Conservation (phyloP, 2,113 vertebrate genomes). For the Muscicapa adusta region DNA sequence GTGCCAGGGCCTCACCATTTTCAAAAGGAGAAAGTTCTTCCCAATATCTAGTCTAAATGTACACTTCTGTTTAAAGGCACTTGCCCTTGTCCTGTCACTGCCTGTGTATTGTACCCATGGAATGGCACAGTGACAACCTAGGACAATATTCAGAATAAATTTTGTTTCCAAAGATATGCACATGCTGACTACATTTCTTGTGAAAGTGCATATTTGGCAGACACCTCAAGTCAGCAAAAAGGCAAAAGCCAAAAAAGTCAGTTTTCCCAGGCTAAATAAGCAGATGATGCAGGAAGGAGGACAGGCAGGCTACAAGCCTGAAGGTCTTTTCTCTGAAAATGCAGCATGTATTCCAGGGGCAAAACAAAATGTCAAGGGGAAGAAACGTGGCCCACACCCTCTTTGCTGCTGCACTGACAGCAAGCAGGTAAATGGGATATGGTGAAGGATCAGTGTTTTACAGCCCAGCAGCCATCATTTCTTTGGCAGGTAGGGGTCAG, state of each 20-base stretch:
- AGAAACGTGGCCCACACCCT: neutral
- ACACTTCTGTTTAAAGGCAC: neutral
- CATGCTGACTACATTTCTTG: neutral
- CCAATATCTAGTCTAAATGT: neutral
- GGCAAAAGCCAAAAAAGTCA: neutral
- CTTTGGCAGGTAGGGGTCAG: neutral
- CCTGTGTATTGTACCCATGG: too few species aligned
- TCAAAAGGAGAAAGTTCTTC: accelerated
- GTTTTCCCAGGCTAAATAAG: neutral
- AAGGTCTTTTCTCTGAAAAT: neutral
- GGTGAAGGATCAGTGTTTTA: too few species aligned
- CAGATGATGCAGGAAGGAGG: neutral
- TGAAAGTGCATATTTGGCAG: neutral
- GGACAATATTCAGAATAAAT: neutral
- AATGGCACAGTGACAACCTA: neutral
- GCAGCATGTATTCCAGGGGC: neutral
- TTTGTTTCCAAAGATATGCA: neutral
- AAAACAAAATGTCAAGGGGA: neutral
- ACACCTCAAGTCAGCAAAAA: neutral
- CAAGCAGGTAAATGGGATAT: too few species aligned
- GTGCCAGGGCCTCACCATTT: neutral
- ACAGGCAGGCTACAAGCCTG: too few species aligned
- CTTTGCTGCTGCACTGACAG: neutral
- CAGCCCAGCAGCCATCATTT: neutral
- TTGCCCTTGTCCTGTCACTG: neutral